Conservation (phyloP, 2,888 invertebrate species). For the Gari tellinella region DNA sequence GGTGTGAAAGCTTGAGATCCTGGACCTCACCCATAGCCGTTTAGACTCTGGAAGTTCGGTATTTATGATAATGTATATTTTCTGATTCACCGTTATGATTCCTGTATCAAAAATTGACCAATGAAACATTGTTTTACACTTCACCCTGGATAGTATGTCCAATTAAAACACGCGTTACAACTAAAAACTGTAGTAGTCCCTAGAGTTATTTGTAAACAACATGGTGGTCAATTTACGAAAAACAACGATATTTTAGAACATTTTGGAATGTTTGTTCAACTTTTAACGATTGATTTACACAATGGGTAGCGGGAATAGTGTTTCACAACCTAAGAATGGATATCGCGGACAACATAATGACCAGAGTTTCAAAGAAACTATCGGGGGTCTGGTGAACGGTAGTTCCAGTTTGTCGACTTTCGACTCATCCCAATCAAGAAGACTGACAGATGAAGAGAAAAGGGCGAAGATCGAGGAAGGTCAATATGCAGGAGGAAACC, state of each 20-base stretch:
- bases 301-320: conserved; percentile 50
- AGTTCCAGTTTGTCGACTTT: conserved; percentile 38
- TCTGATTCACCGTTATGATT: too few relatives aligned
- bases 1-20: too few relatives aligned
- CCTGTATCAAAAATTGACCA: too few relatives aligned
- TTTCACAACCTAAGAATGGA: conserved; percentile 10
- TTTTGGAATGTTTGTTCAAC: neutral
- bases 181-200: conserved; percentile 19
- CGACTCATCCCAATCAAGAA: conserved; percentile 44
- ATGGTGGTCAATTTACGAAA: conserved; percentile 24
- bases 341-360: conserved; percentile 9
- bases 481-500: conserved; percentile 61
- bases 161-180: too few relatives aligned
- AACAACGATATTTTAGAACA: neutral
- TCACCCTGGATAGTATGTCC: too few relatives aligned
- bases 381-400: conserved; percentile 38
- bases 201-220: conserved; percentile 61
- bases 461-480: conserved; percentile 53
- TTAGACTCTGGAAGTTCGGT: too few relatives aligned
- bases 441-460: conserved; percentile 59
- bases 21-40: too few relatives aligned
- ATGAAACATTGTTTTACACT: too few relatives aligned
- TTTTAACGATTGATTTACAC: neutral
- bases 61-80: too few relatives aligned
- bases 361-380: conserved; percentile 22